phyloP scores from a whole-genome alignment of 2,113 vertebrate genomes.

The Pseudopodoces humilis region DNA sequence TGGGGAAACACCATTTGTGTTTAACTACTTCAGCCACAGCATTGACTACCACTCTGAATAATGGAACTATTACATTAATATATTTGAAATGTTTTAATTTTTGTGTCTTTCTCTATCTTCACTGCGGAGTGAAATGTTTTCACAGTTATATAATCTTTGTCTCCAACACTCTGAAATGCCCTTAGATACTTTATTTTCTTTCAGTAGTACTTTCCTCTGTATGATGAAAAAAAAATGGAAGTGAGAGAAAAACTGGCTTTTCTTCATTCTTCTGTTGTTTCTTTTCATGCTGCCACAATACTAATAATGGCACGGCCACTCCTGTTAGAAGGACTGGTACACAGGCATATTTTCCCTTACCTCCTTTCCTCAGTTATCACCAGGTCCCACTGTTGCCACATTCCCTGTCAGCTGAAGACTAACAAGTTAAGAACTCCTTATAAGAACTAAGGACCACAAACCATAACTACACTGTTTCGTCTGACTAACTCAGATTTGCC shows the following conservation, averaged over 20 bases:
- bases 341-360: not conserved
- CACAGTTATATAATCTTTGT: not conserved
- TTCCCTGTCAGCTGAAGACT: not conserved
- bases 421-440: not conserved
- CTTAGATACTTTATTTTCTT: not conserved
- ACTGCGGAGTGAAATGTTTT: not conserved
- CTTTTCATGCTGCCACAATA: not conserved
- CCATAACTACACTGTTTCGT: not conserved
- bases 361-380: not conserved
- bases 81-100: not conserved
- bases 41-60: not conserved
- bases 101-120: not conserved
- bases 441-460: not conserved
- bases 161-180: not conserved
- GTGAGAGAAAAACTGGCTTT: fast-evolving
- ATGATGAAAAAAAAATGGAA: not conserved
- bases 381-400: not conserved
- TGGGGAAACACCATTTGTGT: not conserved
- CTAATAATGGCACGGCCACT: not conserved
- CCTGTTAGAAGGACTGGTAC: not conserved
- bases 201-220: not conserved
- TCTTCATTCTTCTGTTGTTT: not conserved
- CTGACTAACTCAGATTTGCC: not conserved
- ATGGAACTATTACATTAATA: not conserved
- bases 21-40: not conserved